Percentiles rank a stretch among this genome's conserved stretches.
phyloP scores from a whole-genome alignment of 2,113 vertebrate genomes.

The Microtus richardsoni region DNA sequence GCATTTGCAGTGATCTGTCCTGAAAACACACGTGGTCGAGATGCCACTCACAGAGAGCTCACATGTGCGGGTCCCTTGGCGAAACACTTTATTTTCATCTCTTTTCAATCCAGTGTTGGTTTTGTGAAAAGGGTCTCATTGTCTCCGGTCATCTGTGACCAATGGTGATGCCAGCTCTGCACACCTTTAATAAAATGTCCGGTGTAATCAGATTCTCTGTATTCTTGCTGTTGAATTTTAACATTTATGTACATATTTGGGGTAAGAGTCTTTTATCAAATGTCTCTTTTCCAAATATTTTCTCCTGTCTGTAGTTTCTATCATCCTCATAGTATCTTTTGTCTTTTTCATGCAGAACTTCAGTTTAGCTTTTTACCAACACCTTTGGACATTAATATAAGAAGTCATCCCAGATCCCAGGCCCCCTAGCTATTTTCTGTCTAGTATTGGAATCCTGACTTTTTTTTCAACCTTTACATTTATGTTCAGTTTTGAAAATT shows the following conservation, averaged over 20 bases:
- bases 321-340: background rate
- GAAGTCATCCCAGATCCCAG: background rate
- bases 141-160: background rate
- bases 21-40: background rate
- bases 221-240: background rate
- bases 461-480: background rate
- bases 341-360: background rate
- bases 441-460: background rate
- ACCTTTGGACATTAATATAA: background rate
- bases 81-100: background rate
- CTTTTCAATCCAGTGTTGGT: background rate
- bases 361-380: too few relatives aligned
- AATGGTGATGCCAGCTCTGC: background rate
- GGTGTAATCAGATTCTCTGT: background rate
- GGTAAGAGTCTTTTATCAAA: background rate
- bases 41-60: background rate
- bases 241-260: background rate
- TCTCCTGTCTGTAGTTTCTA: background rate
- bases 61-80: background rate
- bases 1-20: background rate
- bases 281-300: background rate
- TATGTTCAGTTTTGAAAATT: background rate
- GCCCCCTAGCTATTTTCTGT: background rate
- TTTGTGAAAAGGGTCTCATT: background rate
- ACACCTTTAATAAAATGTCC: background rate